A percentile compares a stretch with the other conserved stretches of the same genome.
phyloP scores from a whole-genome alignment of 2,113 vertebrate genomes.

The Pelvicachromis taeniatus region DNA sequence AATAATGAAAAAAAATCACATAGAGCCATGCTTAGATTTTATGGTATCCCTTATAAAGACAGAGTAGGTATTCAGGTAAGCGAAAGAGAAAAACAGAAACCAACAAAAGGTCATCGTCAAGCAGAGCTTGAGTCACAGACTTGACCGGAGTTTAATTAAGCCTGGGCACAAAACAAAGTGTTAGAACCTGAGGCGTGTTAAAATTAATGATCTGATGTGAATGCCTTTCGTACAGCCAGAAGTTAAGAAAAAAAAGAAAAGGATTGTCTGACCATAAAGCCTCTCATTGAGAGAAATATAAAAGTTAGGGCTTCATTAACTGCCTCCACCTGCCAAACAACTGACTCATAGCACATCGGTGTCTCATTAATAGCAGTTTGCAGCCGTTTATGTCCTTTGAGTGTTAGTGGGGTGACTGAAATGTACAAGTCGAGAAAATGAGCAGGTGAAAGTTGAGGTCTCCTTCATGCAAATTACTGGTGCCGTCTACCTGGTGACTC shows the following conservation, averaged over 20 bases:
- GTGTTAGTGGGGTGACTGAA: background rate
- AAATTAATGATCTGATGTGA: conserved; percentile 49
- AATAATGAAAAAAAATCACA: background rate
- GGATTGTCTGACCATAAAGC: conserved; percentile 22
- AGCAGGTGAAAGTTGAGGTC: conserved; percentile 15
- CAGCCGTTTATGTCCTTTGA: conserved; percentile 5
- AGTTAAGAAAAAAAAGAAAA: background rate
- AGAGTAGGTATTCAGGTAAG: background rate
- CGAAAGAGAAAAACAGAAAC: background rate
- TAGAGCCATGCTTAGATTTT: background rate
- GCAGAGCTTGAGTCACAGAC: background rate
- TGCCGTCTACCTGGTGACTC: background rate
- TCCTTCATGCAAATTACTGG: background rate
- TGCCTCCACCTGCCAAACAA: conserved; percentile 34
- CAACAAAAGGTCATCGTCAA: background rate
- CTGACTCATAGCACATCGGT: conserved; percentile 5
- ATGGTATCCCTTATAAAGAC: background rate
- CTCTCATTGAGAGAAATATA: conserved; percentile 21
- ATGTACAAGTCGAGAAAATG: background rate
- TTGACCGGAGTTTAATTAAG: conserved; percentile 50
- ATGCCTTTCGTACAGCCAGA: conserved; percentile 7
- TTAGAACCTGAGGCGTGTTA: conserved; percentile 18
- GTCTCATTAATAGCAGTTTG: conserved; percentile 21
- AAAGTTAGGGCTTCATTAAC: conserved; percentile 43
- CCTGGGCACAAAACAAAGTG: background rate